phyloP scores from a whole-genome alignment of 2,888 invertebrate genomes.

The Belgica antarctica region DNA sequence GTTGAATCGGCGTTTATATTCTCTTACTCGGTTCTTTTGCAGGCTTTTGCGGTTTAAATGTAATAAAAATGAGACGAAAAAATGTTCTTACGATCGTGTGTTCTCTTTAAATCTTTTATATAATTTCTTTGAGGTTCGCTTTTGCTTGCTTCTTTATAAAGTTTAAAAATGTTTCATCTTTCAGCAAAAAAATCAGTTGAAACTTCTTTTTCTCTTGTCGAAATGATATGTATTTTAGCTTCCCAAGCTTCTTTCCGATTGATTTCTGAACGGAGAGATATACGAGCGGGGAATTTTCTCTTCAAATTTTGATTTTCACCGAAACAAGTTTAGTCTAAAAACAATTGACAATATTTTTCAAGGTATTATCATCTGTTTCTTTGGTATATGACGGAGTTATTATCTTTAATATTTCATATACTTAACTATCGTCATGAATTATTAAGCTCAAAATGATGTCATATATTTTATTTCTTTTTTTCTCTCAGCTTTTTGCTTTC shows the following conservation, averaged over 20 bases:
- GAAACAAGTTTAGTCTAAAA: constrained; percentile 9
- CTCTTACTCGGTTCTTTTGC: constrained; percentile 14
- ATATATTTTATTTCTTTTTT: too few species aligned
- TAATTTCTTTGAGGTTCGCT: constrained; percentile 11
- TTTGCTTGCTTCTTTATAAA: constrained; percentile 17
- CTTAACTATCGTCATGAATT: constrained; percentile 24
- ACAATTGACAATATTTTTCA: constrained; percentile 33
- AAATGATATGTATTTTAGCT: constrained; percentile 27
- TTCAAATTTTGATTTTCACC: background rate
- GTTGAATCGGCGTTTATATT: background rate
- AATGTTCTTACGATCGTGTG: constrained; percentile 13
- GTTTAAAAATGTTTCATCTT: background rate
- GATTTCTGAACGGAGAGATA: constrained; percentile 1
- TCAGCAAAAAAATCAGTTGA: constrained; percentile 9
- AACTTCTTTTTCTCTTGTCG: constrained; percentile 1
- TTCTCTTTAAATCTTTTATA: background rate
- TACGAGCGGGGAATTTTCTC: background rate
- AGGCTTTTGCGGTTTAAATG: constrained; percentile 39
- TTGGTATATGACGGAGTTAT: constrained; percentile 40
- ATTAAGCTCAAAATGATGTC: constrained; percentile 23
- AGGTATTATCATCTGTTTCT: constrained; percentile 33
- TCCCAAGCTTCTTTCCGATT: background rate
- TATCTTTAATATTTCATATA: constrained; percentile 6
- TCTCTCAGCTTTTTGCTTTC: background rate
- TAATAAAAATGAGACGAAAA: constrained; percentile 27